Evolutionary conservation across 2,888 invertebrate species (phyloP), one percentile per base, ranked within the genome.

Genomic region (Entomobrya proxima): DNA sequence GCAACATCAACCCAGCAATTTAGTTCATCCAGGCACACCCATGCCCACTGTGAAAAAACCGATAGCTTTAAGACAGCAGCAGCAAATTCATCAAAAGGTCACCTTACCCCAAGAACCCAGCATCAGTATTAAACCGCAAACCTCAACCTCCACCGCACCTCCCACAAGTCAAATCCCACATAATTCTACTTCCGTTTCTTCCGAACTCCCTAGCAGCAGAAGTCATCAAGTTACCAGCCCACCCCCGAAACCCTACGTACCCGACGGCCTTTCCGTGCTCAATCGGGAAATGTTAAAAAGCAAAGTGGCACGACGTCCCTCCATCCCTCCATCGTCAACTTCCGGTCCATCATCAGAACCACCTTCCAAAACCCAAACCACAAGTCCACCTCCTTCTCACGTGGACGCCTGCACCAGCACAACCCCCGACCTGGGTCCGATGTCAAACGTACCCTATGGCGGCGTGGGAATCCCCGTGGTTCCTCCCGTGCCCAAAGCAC

Each of bases 221-320:
- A 40, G 15, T 7, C 7, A 40, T 7, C 35, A 27, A 30, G 61
- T 74, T 2, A 67, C 67, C 9, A 64, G 64, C 1, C 76, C 86
- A 11, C 67, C 40, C 13, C 18, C 50, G 13, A 86, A 77, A 21
- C 80, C 80, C 0, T 87, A 87, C 27, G 75, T 79, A 69, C 84
- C 86, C 11, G 86, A 87, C 27, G 86, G 86, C 7, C 35, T 86
- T 9, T 78, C 78, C 27, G 79, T 44, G 21, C 35, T 84, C 24
- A 75, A 50, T 15, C 64, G 64, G 35, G 86, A 87, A 21, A 72
- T 86, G n/a, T 6, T 87, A 2, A 58, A 55, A 74, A 30, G 32
- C 21, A 74, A 80, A 0, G 44, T 78, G 15, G 40, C 79, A 1
- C 64, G 79, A 4, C 15, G 77, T 24, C 74, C 74, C 9, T 75